Percentiles rank a stretch among this genome's conserved stretches.
Evolutionary conservation across 2,888 invertebrate genomes (phyloP).

Genomic region (Drepana falcataria): DNA sequence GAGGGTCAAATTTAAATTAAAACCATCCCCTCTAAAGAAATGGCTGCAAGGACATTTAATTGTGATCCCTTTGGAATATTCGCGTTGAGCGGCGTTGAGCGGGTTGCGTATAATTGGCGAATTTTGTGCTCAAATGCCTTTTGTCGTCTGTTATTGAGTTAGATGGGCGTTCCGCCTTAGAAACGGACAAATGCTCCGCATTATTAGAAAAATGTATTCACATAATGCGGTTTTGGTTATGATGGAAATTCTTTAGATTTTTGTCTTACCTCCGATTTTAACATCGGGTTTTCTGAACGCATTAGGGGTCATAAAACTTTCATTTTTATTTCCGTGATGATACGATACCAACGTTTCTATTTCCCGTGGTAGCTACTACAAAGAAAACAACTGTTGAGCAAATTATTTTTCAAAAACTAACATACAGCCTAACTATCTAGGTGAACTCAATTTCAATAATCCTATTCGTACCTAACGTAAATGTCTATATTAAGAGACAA

Average conservation of each 20-base stretch:
- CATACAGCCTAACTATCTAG: no score
- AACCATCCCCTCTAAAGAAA: slow-evolving; percentile 63
- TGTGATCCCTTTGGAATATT: slow-evolving; percentile 55
- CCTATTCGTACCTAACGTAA: no score
- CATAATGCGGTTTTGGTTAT: slow-evolving; percentile 25
- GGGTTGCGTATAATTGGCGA: slow-evolving; percentile 59
- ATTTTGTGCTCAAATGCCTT: slow-evolving; percentile 63
- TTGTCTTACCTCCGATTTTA: neutral
- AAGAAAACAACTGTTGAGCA: no score
- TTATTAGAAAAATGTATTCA: slow-evolving; percentile 39
- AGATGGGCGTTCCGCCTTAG: slow-evolving; percentile 37
- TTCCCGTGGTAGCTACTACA: no score
- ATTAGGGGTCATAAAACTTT: no score
- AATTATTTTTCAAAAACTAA: no score
- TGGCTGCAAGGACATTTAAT: slow-evolving; percentile 55
- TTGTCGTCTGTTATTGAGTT: slow-evolving; percentile 58
- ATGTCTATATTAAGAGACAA: neutral
- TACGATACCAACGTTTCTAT: no score
- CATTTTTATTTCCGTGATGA: no score
- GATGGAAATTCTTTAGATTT: slow-evolving; percentile 4
- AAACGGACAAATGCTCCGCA: slow-evolving; percentile 43
- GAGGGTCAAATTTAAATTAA: slow-evolving; percentile 65
- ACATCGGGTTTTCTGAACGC: no score
- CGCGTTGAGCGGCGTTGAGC: slow-evolving; percentile 31
- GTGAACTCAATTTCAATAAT: no score